These are phyloP conservation scores for Acropora yongei DNA, from an alignment of 64 coral and sea anemone species.

Conservation along the genomic window DNA sequence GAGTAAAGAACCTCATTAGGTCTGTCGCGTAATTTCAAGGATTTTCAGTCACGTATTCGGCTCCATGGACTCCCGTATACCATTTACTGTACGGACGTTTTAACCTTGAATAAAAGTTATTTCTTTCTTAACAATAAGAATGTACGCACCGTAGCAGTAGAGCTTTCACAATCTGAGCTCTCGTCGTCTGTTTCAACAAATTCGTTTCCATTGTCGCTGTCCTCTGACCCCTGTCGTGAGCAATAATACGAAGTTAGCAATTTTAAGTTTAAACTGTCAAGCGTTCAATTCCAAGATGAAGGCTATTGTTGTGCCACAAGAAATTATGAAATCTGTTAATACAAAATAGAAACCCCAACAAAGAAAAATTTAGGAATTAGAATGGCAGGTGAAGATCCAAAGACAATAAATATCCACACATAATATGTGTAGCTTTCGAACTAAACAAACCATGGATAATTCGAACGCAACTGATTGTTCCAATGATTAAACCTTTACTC, in stretches of 20 bases:
- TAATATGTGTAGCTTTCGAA: too few species aligned
- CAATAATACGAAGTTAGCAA: not conserved
- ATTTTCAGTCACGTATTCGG: too few species aligned
- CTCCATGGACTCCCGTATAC: too few species aligned
- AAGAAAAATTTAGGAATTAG: too few species aligned
- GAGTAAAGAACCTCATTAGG: too few species aligned
- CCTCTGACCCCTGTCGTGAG: not conserved
- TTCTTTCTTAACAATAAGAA: too few species aligned
- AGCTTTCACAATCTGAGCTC: not conserved
- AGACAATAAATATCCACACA: too few species aligned
- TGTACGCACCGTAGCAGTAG: not conserved
- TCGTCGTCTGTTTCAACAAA: not conserved
- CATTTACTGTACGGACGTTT: not conserved
- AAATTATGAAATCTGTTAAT: not conserved
- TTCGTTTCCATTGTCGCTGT: not conserved
- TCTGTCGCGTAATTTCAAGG: too few species aligned
- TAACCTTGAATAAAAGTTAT: accelerated
- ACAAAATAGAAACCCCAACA: too few species aligned
- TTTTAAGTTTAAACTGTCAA: not conserved
- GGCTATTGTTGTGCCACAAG: not conserved
- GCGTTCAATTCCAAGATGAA: not conserved
- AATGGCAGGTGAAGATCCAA: not conserved
- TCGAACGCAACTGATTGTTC: too few species aligned
- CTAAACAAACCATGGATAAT: too few species aligned
- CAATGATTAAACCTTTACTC: too few species aligned